Evolutionary conservation across 1,140 invertebrate species (phyloP), one percentile per base, ranked within the genome.

Genomic region (Ctenoplectra terminalis): DNA sequence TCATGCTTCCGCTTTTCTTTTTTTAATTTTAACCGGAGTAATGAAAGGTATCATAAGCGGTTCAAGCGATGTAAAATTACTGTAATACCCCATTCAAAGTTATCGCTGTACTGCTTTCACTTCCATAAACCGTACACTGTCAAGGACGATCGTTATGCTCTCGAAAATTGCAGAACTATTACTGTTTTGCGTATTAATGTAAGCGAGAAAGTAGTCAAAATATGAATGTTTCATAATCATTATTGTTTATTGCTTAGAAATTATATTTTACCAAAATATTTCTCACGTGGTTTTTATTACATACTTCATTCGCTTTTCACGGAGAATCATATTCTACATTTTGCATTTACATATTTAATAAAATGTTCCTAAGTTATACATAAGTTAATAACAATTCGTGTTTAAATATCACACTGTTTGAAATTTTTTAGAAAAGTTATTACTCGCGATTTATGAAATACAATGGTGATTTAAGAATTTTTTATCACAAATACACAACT

Each of bases 381-480:
- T 5, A 29, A 80, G 37, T 34, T 54, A 31, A 29, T 15, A 66
- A 76, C 37, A 43, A 23, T 75, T 46, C 37, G 2, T 6, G 3
- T 46, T 40, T 7, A 15, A 66, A 69, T 31, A 77, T 69, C 9
- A 61, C 31, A 61, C 5, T 79, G 48, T 61, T 29, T n/a, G 26
- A 52, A 76, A 1, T 40, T 26, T 75, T 52, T 43, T 1, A 9
- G 31, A 29, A 34, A 20, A 34, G 2, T 23, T 60, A 34, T 60
- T 23, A 50, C n/a, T 23, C 20, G 8, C 23, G 4, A 61, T 61
- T 34, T 23, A 23, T 31, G 6, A 58, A 31, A 60, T 60, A 60
- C 20, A 60, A 1, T 34, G 8, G 6, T 11, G 9, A 60, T 60
- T 60, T 60, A 60, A 2, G 9, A 60, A 17, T 23, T 31, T 8